phyloP scores from a whole-genome alignment of 2,113 vertebrate genomes.

The Panthera uncia region DNA sequence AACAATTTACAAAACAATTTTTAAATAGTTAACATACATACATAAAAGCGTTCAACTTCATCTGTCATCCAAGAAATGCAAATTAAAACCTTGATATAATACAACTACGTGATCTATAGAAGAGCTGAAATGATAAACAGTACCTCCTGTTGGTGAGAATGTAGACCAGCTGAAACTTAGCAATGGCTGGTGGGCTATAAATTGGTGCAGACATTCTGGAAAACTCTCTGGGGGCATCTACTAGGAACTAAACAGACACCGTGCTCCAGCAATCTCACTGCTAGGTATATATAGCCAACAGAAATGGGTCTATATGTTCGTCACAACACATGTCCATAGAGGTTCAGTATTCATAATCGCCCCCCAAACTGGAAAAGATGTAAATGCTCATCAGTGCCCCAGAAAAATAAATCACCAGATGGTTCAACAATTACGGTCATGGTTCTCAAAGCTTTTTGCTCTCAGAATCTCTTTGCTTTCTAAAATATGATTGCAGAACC shows the following conservation, averaged over 20 bases:
- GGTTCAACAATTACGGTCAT: neutral
- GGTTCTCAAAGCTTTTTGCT: neutral
- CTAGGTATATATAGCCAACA: neutral
- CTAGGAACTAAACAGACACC: neutral
- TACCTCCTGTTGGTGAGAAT: neutral
- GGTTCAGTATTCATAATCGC: neutral
- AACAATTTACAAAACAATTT: neutral
- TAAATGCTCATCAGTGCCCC: neutral
- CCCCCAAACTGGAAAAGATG: neutral
- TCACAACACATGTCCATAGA: neutral
- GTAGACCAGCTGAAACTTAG: neutral
- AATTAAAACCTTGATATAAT: neutral
- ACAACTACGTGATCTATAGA: neutral
- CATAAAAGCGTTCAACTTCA: neutral
- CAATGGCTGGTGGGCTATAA: neutral
- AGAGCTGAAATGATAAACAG: neutral
- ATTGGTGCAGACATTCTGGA: neutral
- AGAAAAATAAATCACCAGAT: neutral
- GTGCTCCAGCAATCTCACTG: neutral
- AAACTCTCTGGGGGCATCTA: neutral
- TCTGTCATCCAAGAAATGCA: neutral
- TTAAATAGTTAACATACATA: neutral
- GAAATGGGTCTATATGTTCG: neutral
- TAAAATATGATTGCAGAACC: neutral
- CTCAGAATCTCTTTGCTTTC: neutral